Evolutionary conservation across 1,140 invertebrate species (phyloP).

Genomic region (Drosophila triauraria): DNA sequence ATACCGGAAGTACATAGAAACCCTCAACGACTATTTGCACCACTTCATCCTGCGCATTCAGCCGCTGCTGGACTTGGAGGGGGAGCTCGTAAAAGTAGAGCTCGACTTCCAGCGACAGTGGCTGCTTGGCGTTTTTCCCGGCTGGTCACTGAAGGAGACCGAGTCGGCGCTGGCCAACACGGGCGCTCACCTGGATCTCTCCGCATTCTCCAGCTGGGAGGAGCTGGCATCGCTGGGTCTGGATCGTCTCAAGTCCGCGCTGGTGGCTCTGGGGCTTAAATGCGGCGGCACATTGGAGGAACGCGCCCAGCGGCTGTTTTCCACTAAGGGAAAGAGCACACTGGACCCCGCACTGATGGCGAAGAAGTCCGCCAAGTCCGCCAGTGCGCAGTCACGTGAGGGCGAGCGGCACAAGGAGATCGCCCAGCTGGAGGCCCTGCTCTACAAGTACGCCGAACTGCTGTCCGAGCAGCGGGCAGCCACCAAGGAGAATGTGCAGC

Average conservation of each 20-base stretch:
- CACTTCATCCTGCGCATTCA: conserved; percentile 94
- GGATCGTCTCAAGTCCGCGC: conserved; percentile 98
- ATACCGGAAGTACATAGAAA: conserved; percentile 95
- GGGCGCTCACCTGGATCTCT: conserved; percentile 98
- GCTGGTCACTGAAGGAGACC: conserved; percentile 97
- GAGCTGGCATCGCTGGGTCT: conserved; percentile 98
- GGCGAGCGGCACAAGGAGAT: conserved; percentile 92
- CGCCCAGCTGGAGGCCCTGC: conserved; percentile 94
- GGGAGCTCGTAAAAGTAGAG: conserved; percentile 91
- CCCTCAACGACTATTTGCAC: conserved; percentile 94
- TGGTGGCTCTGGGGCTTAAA: conserved; percentile 98
- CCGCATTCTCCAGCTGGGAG: conserved; percentile 98
- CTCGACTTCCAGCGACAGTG: conserved; percentile 95
- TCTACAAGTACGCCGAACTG: conserved; percentile 94
- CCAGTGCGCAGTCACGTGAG: conserved; percentile 88
- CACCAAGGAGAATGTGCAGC: conserved; percentile 99
- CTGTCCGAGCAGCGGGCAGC: conserved; percentile 93
- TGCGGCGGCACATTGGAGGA: conserved; percentile 99
- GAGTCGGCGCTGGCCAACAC: conserved; percentile 96
- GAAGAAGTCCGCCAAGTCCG: conserved; percentile 90
- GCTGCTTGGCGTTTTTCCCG: conserved; percentile 95
- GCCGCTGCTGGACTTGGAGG: conserved; percentile 94
- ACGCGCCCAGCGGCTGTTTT: conserved; percentile 97
- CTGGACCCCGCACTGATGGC: conserved; percentile 96
- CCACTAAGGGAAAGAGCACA: conserved; percentile 96